These are phyloP conservation scores for Branchinecta sandiegonensis DNA, from an alignment of 2,888 invertebrate genomes.

Conservation along the genomic window DNA sequence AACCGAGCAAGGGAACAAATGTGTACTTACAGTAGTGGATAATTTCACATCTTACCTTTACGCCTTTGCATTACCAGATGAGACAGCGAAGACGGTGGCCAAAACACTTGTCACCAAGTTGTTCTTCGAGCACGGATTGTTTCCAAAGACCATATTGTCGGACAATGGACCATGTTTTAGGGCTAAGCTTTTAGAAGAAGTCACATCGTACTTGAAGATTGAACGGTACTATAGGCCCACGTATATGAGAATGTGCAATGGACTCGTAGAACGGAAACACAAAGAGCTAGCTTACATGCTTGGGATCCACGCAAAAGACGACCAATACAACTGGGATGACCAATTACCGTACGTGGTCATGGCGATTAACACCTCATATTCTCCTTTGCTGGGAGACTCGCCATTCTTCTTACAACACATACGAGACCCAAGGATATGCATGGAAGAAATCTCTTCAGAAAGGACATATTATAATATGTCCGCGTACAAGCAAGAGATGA, in stretches of 20 bases:
- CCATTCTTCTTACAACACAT: not conserved
- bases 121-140: not conserved
- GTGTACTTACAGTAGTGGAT: slow-evolving; percentile 2
- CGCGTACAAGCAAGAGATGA: slow-evolving; percentile 3
- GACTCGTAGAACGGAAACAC: not conserved
- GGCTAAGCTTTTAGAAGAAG: not conserved
- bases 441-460: not conserved
- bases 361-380: slow-evolving; percentile 11
- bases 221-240: not conserved
- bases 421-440: not conserved
- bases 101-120: slow-evolving; percentile 1
- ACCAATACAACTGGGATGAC: not conserved
- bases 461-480: not conserved
- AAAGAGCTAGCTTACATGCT: not conserved
- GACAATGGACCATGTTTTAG: slow-evolving; percentile 9
- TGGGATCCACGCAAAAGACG: not conserved
- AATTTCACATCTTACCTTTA: not conserved
- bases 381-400: slow-evolving; percentile 3
- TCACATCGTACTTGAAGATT: not conserved
- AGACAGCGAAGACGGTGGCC: not conserved
- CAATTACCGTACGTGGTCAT: not conserved
- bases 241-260: not conserved
- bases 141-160: slow-evolving; percentile 3
- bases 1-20: not conserved
- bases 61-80: not conserved